These are phyloP conservation scores for Oedothorax gibbosus DNA, from an alignment of 1,140 invertebrate species.

Conservation along the genomic window DNA sequence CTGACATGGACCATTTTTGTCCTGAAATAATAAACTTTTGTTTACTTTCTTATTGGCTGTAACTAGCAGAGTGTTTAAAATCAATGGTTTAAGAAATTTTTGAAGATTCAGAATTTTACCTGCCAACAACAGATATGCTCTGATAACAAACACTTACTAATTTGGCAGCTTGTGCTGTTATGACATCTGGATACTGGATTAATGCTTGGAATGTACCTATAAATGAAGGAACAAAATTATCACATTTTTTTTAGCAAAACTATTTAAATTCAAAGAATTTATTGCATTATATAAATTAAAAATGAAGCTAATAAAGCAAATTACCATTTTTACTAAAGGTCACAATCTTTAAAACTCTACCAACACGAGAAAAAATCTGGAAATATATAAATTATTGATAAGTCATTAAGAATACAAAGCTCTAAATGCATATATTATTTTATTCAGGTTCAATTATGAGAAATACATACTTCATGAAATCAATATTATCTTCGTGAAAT, in stretches of 20 bases:
- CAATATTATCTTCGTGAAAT: background rate
- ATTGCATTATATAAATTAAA: background rate
- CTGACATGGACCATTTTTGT: background rate
- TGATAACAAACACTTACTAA: conserved; percentile 75
- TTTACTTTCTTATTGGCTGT: background rate
- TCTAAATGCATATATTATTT: background rate
- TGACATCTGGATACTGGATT: conserved; percentile 97
- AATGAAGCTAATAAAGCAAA: conserved; percentile 65
- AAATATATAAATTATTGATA: conserved; percentile 69
- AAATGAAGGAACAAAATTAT: conserved; percentile 63
- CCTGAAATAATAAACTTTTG: background rate
- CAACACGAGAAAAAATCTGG: conserved; percentile 96
- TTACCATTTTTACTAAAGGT: conserved; percentile 99
- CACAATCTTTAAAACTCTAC: conserved; percentile 98
- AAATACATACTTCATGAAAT: background rate
- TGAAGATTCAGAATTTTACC: no score
- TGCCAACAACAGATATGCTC: background rate
- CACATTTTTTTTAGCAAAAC: background rate
- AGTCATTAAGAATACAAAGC: background rate
- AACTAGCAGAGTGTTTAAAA: no score
- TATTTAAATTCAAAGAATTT: background rate
- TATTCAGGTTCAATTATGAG: background rate
- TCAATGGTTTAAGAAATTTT: no score
- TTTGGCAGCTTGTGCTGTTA: conserved; percentile 96
- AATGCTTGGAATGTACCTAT: conserved; percentile 98